A percentile compares a stretch with the other conserved stretches of the same genome.
Conservation (phyloP, 2,888 invertebrate species). For the Pterostichus niger region DNA sequence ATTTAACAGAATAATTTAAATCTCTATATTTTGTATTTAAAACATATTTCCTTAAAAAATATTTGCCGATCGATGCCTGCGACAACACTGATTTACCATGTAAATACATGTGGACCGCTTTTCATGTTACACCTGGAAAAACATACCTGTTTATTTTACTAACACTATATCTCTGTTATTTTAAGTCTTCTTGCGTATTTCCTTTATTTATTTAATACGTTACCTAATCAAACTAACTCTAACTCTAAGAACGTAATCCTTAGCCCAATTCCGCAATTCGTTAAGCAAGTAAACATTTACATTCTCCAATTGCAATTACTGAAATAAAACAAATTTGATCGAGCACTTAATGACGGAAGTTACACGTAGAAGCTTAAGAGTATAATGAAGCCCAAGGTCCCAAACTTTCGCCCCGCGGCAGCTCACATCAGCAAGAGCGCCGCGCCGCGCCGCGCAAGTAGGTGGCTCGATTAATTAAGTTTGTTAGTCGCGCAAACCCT, state of each 20-base stretch:
- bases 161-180: no score
- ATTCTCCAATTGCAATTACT: slow-evolving; percentile 33
- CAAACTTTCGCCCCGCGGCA: slow-evolving; percentile 6
- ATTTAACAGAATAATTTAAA: no score
- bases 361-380: slow-evolving; percentile 42
- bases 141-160: no score
- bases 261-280: slow-evolving; percentile 13
- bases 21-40: no score
- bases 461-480: slow-evolving; percentile 60
- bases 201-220: no score
- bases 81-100: no score
- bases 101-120: no score
- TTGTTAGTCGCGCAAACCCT: slow-evolving; percentile 57
- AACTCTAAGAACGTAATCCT: not conserved
- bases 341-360: slow-evolving; percentile 51
- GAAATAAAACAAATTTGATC: slow-evolving; percentile 48
- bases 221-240: no score
- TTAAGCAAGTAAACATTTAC: slow-evolving; percentile 37
- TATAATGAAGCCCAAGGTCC: slow-evolving; percentile 38
- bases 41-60: no score
- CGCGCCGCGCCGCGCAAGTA: slow-evolving; percentile 7
- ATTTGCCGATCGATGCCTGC: no score
- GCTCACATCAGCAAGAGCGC: not conserved
- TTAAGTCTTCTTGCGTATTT: no score
- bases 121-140: no score